Evolutionary conservation across 2,797 vertebrate genomes (phyloP).

Genomic region (Lithobates pipiens): DNA sequence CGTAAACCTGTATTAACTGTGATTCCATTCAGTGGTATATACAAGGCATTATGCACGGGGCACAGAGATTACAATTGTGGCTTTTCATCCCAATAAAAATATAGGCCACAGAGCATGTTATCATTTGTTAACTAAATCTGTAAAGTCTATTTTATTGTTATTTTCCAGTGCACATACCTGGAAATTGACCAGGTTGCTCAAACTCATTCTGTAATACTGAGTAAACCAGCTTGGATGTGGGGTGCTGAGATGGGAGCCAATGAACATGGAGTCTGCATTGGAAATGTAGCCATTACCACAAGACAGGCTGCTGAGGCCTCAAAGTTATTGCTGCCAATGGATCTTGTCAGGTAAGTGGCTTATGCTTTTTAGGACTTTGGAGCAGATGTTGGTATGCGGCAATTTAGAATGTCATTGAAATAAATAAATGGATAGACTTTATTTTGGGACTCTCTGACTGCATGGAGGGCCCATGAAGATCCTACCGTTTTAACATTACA

Average conservation of each 20-base stretch:
- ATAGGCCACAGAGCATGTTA: too few species aligned
- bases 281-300: conserved; percentile 73
- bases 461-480: too few species aligned
- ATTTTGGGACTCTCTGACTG: too few species aligned
- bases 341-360: conserved; percentile 80
- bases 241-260: conserved; percentile 85
- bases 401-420: too few species aligned
- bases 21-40: too few species aligned
- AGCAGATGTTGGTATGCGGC: not conserved
- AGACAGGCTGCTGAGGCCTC: conserved; percentile 74
- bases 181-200: conserved; percentile 75
- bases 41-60: too few species aligned
- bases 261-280: conserved; percentile 80
- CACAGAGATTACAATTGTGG: too few species aligned
- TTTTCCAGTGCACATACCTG: conserved; percentile 79
- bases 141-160: not conserved
- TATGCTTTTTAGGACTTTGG: not conserved
- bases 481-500: too few species aligned
- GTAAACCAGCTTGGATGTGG: conserved; percentile 82
- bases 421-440: too few species aligned
- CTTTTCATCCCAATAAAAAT: too few species aligned
- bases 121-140: not conserved
- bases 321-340: conserved; percentile 81
- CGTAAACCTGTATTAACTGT: too few species aligned
- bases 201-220: conserved; percentile 80